Evolutionary conservation across 2,888 invertebrate species (phyloP), one percentile per base, ranked within the genome.

Genomic region (Fragum sueziense): DNA sequence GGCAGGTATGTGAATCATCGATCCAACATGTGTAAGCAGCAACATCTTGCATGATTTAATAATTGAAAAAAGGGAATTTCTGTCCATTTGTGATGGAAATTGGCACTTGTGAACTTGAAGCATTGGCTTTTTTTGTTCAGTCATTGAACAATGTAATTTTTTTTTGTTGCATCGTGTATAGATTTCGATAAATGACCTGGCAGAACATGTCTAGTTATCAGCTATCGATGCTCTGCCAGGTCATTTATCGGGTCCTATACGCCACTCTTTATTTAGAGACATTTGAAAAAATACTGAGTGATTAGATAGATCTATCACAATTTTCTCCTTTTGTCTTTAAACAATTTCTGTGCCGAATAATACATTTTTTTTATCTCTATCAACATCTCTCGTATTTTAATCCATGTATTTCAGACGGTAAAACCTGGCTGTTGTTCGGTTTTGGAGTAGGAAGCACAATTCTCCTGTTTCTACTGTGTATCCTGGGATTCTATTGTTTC

Each of bases 351-450:
- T 41, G 11, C 41, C 11, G 11, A 41, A 41, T 11, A 41, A 17
- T 9, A 11, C 41, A 41, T n/a, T n/a, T n/a, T n/a, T 9, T 41
- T 9, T 9, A n/a, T 54, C 22, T 7, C 22, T 11, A 54, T 54
- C n/a, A 54, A 7, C 22, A 54, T 11, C 22, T n/a, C n/a, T 7
- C 14, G 14, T n/a, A n/a, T 6, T 7, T 54, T 54, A 54, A n/a
- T 54, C 7, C 22, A 29, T 59, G 7, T 9, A 29, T 61, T 29
- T n/a, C 65, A 65, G 65, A 65, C 41, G 47, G 41, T 2, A 65
- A 65, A 27, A 65, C 37, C 37, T 65, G 34, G 65, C 41, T 65
- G 7, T 14, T 65, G 20, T 65, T 65, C 41, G 65, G 65, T 65
- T 41, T 65, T 7, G 65, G 65, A 0, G 25, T 65, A 1, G 41